Evolutionary conservation across 2,797 vertebrate genomes (phyloP).

Genomic region (Chloroceryle amazona): DNA sequence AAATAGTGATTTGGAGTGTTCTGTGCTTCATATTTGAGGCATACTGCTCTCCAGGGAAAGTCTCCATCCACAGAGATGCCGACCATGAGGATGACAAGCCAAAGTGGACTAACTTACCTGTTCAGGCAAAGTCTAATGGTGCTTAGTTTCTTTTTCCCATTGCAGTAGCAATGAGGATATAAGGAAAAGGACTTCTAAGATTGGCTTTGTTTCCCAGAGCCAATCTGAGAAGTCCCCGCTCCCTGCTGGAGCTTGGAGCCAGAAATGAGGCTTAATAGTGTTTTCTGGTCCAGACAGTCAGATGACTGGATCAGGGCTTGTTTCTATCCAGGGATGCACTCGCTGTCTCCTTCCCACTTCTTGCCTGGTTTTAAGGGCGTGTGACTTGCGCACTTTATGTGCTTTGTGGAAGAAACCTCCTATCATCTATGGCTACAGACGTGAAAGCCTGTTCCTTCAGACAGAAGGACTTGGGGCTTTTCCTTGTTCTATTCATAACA

Average conservation of each 20-base stretch:
- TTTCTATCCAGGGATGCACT: not conserved
- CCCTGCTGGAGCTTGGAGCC: not conserved
- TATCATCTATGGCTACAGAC: not conserved
- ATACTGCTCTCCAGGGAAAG: not conserved
- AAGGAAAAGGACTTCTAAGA: not conserved
- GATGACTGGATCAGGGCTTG: not conserved
- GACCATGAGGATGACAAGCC: not conserved
- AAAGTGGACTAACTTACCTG: not conserved
- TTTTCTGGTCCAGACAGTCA: not conserved
- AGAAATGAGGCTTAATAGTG: not conserved
- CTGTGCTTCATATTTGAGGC: not conserved
- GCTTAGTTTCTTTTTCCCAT: not conserved
- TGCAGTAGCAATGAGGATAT: not conserved
- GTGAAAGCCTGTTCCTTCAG: conserved; percentile 25
- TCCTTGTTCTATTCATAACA: conserved; percentile 11
- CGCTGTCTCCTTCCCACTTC: not conserved
- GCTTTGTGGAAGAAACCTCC: conserved; percentile 4
- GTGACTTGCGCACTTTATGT: not conserved
- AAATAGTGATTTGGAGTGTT: not conserved
- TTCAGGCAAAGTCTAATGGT: not conserved
- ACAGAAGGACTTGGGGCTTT: conserved; percentile 36
- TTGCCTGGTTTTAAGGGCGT: not conserved
- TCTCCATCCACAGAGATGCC: not conserved
- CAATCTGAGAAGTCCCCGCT: no score
- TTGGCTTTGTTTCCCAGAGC: not conserved